Conservation (phyloP, 2,113 vertebrate species). For the Malurus melanocephalus region DNA sequence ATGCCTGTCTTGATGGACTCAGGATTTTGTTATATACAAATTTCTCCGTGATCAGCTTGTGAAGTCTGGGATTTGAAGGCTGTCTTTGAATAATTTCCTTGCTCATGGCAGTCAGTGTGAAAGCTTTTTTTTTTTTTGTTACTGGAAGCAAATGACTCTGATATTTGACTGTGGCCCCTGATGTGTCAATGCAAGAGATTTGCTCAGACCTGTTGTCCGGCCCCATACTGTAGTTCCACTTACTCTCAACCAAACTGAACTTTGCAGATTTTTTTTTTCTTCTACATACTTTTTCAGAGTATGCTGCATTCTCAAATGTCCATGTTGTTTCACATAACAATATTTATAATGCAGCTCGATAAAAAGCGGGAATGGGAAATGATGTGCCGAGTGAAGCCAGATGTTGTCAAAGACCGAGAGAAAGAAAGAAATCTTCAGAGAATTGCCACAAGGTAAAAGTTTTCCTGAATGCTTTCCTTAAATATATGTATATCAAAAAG, state of each 20-base stretch:
- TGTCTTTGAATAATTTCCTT: not conserved
- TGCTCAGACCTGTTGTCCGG: not conserved
- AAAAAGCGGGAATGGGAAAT: slow-evolving; percentile 89
- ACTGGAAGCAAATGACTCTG: not conserved
- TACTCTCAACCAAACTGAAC: not conserved
- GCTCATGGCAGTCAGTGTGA: not conserved
- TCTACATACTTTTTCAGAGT: not conserved
- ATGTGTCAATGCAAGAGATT: not conserved
- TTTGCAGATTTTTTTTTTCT: slow-evolving; percentile 9
- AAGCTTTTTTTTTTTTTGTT: not conserved
- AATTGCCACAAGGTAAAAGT: slow-evolving; percentile 86
- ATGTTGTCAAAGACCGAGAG: slow-evolving; percentile 85
- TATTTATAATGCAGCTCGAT: slow-evolving; percentile 81
- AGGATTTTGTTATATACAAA: not conserved
- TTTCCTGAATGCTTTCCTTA: slow-evolving; percentile 8
- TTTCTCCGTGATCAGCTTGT: not conserved
- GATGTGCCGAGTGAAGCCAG: slow-evolving; percentile 90
- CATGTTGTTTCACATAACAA: slow-evolving; percentile 45
- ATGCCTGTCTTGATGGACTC: not conserved
- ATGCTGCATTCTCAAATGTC: slow-evolving; percentile 31
- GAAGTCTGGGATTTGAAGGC: not conserved
- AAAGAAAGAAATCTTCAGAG: slow-evolving; percentile 86
- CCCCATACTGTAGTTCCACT: not conserved
- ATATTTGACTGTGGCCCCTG: not conserved
- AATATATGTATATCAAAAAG: not conserved